A percentile compares a stretch with the other conserved stretches of the same genome.
These are phyloP conservation scores for Ptychodera flava DNA, from an alignment of 35 echinoderm and acorn worm species.

Conservation along the genomic window DNA sequence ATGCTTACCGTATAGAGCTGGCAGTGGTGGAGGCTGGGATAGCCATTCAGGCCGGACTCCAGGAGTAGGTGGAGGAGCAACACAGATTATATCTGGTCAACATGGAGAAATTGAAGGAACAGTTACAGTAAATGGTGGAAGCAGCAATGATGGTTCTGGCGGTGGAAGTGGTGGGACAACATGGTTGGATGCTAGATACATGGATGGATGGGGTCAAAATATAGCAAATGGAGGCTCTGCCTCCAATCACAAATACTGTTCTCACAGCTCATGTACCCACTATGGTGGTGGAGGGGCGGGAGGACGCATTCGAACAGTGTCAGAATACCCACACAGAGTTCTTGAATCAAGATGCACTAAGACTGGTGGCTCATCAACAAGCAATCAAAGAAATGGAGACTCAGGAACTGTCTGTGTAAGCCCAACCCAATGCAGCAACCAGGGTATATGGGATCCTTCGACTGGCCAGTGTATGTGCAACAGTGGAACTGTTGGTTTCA, in stretches of 20 bases:
- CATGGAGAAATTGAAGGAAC: conserved; percentile 48
- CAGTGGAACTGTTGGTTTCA: conserved; percentile 53
- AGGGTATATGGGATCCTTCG: conserved; percentile 36
- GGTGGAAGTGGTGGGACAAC: conserved; percentile 76
- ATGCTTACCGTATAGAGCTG: conserved; percentile 45
- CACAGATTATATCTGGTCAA: conserved; percentile 29
- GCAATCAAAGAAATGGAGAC: background rate
- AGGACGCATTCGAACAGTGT: conserved; percentile 5
- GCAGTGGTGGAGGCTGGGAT: conserved; percentile 60
- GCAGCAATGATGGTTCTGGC: conserved; percentile 23
- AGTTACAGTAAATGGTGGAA: conserved; percentile 22
- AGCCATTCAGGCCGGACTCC: background rate
- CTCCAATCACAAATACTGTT: background rate
- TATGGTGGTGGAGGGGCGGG: conserved; percentile 49
- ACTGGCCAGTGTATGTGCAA: conserved; percentile 39
- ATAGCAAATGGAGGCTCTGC: conserved; percentile 50
- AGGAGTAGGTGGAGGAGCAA: conserved; percentile 53
- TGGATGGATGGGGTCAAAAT: conserved; percentile 63
- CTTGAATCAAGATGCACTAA: conserved; percentile 4
- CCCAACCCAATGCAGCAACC: conserved; percentile 40
- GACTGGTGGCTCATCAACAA: background rate
- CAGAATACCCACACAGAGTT: conserved; percentile 24
- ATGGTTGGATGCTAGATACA: conserved; percentile 62
- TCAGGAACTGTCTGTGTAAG: conserved; percentile 39
- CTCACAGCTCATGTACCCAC: background rate